Base-by-base conservation (phyloP, 2,888 invertebrate species). In the Andrena fulva region DNA sequence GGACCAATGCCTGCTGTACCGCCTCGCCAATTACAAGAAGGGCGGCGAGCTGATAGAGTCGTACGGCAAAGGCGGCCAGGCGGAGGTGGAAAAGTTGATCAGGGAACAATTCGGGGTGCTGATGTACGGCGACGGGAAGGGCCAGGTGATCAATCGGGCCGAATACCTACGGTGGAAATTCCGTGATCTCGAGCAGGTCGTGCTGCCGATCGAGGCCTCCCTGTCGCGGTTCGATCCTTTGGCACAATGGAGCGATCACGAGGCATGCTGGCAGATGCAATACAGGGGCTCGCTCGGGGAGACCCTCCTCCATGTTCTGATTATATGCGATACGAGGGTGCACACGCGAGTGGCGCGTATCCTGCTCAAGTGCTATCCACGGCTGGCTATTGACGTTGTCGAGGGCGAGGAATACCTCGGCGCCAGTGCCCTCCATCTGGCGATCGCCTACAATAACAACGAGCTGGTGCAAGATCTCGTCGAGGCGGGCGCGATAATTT, bases 211-310 rank as follows among this genome's bases (percentile, higher is more conserved):
- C 80, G 98, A 98, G 93, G 97, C 98, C 0, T 97, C 97, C 0
- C 94, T 98, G 0, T 97, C 98, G 31, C 96, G 96, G 0, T 97
- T 98, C 92, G 98, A 98, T 93, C 98, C 98, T 0, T 94, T 98
- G 31, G 97, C 97, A 0, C 97, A 97, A 91, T 98, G 98, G 98
- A 95, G 95, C 84, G 98, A 98, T 92, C 98, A 98, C 94, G 97
- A 97, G 86, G 99, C 99, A 0, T 99, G 99, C 93, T 99, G 99
- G 99, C 98, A 99, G 94, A 98, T 99, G 97, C 97, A 98, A 91
- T 98, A 98, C 92, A 95, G 99, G 12, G 99, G 99, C 0, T 98
- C 98, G 0, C 95, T 99, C 0, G 99, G 99, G 0, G 99, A 99
- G 94, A 98, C 98, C 3, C 95, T 99, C 1, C 95, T 99, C 12